phyloP scores from a whole-genome alignment of 2,888 invertebrate genomes.

The Diarsia brunnea region DNA sequence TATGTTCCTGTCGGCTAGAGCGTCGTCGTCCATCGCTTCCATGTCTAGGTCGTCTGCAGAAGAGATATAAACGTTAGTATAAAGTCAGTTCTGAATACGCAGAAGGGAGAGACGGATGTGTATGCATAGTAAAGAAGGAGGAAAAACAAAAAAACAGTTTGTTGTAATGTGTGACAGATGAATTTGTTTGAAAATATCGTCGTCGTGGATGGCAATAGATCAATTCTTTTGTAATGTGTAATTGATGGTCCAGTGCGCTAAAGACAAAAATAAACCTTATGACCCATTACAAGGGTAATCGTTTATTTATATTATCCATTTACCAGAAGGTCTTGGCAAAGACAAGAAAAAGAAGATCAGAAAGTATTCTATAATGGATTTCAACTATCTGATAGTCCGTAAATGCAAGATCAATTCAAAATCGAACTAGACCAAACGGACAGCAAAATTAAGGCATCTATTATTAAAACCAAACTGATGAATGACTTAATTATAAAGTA shows the following conservation, averaged over 20 bases:
- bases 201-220: background rate
- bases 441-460: conserved; percentile 7
- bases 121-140: background rate
- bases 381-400: background rate
- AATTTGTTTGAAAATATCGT: background rate
- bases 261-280: background rate
- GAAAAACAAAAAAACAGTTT: background rate
- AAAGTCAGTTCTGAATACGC: background rate
- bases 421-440: background rate
- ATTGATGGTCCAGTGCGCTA: background rate
- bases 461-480: background rate
- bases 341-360: background rate
- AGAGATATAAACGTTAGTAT: conserved; percentile 21
- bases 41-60: conserved; percentile 80
- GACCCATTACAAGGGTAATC: background rate
- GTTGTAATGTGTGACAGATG: background rate
- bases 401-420: background rate
- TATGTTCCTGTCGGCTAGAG: conserved; percentile 90
- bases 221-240: background rate
- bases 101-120: background rate
- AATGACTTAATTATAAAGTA: conserved; percentile 18
- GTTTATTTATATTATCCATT: background rate
- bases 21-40: conserved; percentile 88
- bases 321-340: background rate
- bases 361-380: background rate